Evolutionary conservation across 2,888 invertebrate genomes (phyloP).

Genomic region (Cephus spinipes): DNA sequence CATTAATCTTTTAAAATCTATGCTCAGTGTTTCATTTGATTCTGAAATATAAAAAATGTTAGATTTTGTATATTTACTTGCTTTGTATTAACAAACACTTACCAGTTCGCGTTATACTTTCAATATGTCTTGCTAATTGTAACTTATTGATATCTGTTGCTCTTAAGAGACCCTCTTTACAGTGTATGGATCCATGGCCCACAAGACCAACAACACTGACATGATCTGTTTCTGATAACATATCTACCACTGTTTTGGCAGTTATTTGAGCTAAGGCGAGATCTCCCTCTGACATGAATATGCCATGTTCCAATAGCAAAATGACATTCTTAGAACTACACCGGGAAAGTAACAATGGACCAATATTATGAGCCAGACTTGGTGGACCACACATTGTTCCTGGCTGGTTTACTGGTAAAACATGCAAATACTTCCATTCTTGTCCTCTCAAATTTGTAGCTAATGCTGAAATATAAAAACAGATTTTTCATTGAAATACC

Average conservation of each 20-base stretch:
- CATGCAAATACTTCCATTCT: conserved; percentile 60
- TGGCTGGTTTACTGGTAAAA: conserved; percentile 54
- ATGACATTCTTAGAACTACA: conserved; percentile 60
- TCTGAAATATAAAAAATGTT: conserved; percentile 29
- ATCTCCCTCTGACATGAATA: conserved; percentile 60
- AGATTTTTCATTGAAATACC: not conserved
- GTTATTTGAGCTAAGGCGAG: conserved; percentile 57
- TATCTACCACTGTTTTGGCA: conserved; percentile 60
- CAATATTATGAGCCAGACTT: conserved; percentile 57
- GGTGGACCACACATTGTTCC: conserved; percentile 61
- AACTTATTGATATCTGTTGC: conserved; percentile 62
- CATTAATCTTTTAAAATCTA: conserved; percentile 49
- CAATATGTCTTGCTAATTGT: conserved; percentile 55
- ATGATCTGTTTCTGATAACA: conserved; percentile 59
- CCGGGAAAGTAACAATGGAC: conserved; percentile 57
- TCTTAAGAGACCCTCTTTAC: conserved; percentile 50
- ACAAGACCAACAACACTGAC: conserved; percentile 57
- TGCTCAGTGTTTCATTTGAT: conserved; percentile 47
- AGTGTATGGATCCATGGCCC: conserved; percentile 45
- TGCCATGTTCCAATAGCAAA: conserved; percentile 56
- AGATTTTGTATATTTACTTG: not conserved
- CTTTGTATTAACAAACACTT: conserved; percentile 11
- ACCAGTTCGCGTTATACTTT: conserved; percentile 51
- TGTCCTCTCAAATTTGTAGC: conserved; percentile 46
- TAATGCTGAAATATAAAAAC: conserved; percentile 38